Base-by-base conservation (phyloP, 2,113 vertebrate species). In the Scomber colias region DNA sequence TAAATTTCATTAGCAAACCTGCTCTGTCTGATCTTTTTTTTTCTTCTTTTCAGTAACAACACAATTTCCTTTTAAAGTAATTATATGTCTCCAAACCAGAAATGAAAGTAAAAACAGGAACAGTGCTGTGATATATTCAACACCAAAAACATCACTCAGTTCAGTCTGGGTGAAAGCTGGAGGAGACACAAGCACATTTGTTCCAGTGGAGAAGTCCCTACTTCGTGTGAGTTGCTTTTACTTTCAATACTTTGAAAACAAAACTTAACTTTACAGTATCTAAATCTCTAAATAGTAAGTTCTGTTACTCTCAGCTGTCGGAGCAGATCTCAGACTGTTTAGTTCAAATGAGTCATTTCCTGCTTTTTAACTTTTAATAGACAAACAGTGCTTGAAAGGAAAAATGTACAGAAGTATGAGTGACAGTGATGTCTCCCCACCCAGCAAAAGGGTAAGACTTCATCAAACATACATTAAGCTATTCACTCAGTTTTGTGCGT, bases 61-160 rank as follows among this genome's bases (percentile, higher is more conserved):
- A 17, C 14, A 71, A 49, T 17, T 57, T 15, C 21, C 53, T 66
- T 66, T 27, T 9, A 13, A 16, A 46, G 35, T 11, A 51, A 40
- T 24, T 6, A 0, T 9, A 15, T 1, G 3, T 1, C 11, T 16
- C 1, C 30, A 67, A 84, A 77, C 16, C 50, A 68, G 91, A 94
- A 94, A 72, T 75, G 89, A 93, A 94, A 94, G 77, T 85, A 6
- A 85, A 88, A 94, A 87, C 15, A 77, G 88, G 92, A 94, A 95
- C 70, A 85, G 45, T 0, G 53, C 46, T 67, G 15, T 3, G 11
- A 12, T 75, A 31, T 30, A 82, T 48, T 68, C 0, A 3, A 15
- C 27, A 60, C 3, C 53, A 67, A 5, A 77, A 46, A 27, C 14
- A 56, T 24, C 27, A 6, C 31, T 61, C 72, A 63, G 64, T 16